Base-by-base conservation (phyloP, 2,113 vertebrate species). In the Lampris incognitus region DNA sequence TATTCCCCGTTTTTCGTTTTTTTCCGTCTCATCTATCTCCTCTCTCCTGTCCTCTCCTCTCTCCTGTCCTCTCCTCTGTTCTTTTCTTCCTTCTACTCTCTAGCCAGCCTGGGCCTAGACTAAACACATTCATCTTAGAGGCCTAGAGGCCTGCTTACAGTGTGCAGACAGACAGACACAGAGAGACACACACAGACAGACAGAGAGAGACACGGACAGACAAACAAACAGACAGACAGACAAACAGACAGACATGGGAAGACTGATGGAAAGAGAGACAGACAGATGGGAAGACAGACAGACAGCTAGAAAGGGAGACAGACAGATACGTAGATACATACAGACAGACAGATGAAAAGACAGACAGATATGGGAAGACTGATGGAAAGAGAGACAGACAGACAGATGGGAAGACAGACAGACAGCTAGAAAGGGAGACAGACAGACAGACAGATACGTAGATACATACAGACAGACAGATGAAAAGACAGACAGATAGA, bases 251-350 rank as follows among this genome's bases (percentile, higher is more conserved):
- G 81, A 88, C 88, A 91, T 24, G 24, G 24, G 24, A 24, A 24
- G 24, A 24, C 24, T 24, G 24, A 24, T 24, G 24, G 24, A 24
- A 24, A 24, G 24, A 69, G 69, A 78, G 86, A 78, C 79, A 52
- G 88, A 83, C 69, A 68, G 81, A 88, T 87, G 90, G 88, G 85
- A 90, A 87, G 84, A 69, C 72, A 78, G 86, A 78, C 69, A 68
- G 81, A 88, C 88, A 91, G 88, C 67, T 70, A 78, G 86, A 78
- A 78, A 52, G 88, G 82, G 66, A 68, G 81, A 88, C 88, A 91
- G 88, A 85, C 89, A 87, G 84, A 24, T 24, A 24, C 24, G 24
- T 24, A 24, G 24, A 24, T 24, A 24, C 24, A 24, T 24, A 69
- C 72, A 78, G 86, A 78, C 79, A 52, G 88, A 83, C 69, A 68